Evolutionary conservation across 2,113 vertebrate species (phyloP), one percentile per base, ranked within the genome.

Genomic region (Pygoscelis adeliae): DNA sequence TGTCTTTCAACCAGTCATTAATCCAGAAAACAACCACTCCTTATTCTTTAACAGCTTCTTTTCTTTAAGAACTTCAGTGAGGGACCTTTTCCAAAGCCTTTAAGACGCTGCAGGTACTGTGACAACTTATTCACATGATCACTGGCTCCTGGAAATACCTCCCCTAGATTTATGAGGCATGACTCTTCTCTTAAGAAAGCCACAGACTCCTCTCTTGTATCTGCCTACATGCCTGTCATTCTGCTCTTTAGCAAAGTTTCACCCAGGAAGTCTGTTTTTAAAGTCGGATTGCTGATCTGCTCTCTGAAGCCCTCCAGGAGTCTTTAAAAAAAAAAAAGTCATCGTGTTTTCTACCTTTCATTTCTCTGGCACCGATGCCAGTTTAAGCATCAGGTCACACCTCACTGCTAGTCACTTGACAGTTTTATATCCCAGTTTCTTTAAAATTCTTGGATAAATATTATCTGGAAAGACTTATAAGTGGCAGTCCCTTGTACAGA

Each of bases 401-500:
- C 26, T 52, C 76, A 18, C 63, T 25, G 40, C 52, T 27, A 27
- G n/a, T 29, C 36, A 69, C 55, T 4, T 44, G 29, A 22, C 44
- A 72, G 34, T 29, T 89, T 65, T 20, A 4, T 22, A 38, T 15
- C 71, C 40, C 74, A 30, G 32, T 15, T 59, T 56, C 30, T 77
- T 36, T 52, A 47, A 44, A 69, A 74, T 13, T 55, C 69, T 4
- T 63, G 59, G 52, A 58, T 27, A 83, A 95, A 49, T 27, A 67
- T 10, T 14, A 30, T 8, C 46, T 53, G n/a, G n/a, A 53, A 66
- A 58, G 67, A 47, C 50, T 62, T 40, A 0, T 0, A 62, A 46
- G 47, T 2, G 19, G 30, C 0, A 49, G 15, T 6, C 11, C 26
- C 62, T n/a, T 19, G 27, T 7, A 32, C 1, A 36, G 71, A 29